Evolutionary conservation across 2,113 vertebrate genomes (phyloP).

Genomic region (Callocephalon fimbriatum): DNA sequence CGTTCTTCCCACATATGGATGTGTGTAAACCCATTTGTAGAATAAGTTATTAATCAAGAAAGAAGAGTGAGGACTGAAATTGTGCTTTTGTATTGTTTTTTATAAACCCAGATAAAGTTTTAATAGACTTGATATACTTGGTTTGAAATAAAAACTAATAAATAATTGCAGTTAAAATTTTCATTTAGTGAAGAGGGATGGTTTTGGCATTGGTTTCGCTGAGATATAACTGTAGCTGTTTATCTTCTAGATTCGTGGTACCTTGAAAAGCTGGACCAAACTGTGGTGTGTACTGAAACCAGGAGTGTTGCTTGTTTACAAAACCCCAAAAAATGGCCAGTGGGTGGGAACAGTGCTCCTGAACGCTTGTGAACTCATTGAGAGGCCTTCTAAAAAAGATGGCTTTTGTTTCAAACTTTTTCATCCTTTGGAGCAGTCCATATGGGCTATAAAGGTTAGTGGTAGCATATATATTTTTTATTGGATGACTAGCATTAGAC

Average conservation of each 20-base stretch:
- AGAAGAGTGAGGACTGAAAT: neutral
- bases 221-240: neutral
- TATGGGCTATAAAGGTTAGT: slow-evolving; percentile 98
- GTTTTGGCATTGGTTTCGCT: neutral
- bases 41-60: neutral
- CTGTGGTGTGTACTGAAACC: slow-evolving; percentile 99
- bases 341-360: slow-evolving; percentile 99
- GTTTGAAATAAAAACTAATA: neutral
- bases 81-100: neutral
- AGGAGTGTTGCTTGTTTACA: slow-evolving; percentile 95
- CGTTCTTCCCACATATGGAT: neutral
- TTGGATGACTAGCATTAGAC: neutral
- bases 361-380: slow-evolving; percentile 97
- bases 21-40: neutral
- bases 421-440: slow-evolving; percentile 97
- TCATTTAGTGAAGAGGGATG: neutral
- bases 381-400: slow-evolving; percentile 97
- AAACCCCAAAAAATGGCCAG: slow-evolving; percentile 95
- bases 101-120: neutral
- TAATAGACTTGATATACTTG: neutral
- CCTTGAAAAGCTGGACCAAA: slow-evolving; percentile 98
- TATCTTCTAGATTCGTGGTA: slow-evolving; percentile 91
- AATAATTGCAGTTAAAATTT: neutral
- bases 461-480: neutral
- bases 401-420: slow-evolving; percentile 99